A percentile compares a stretch with the other conserved stretches of the same genome.
Evolutionary conservation across 1,140 invertebrate species (phyloP).

Genomic region (Phocides pigmalion): DNA sequence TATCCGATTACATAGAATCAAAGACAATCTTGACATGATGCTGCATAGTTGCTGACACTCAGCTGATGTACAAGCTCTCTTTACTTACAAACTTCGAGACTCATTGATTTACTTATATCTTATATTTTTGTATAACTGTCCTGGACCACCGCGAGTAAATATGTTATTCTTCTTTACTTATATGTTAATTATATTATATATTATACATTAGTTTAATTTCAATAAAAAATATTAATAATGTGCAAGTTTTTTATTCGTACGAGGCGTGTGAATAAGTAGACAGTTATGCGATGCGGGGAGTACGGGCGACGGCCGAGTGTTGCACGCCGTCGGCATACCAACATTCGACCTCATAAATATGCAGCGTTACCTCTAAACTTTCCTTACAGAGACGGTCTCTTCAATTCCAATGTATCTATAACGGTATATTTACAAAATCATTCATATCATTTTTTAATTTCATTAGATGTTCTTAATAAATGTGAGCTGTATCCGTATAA

Average conservation of each 20-base stretch:
- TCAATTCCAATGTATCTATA: constrained; percentile 32
- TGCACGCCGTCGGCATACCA: constrained; percentile 59
- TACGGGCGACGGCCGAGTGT: constrained; percentile 55
- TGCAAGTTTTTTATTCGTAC: neutral
- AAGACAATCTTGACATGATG: too few relatives aligned
- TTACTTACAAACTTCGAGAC: too few relatives aligned
- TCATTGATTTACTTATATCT: too few relatives aligned
- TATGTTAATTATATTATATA: too few relatives aligned
- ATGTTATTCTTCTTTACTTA: too few relatives aligned
- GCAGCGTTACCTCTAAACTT: constrained; percentile 36
- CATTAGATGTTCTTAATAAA: too few relatives aligned
- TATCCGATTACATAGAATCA: too few relatives aligned
- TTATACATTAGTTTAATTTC: neutral
- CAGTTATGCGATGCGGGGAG: constrained; percentile 42
- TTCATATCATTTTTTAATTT: neutral
- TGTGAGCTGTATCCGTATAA: too few relatives aligned
- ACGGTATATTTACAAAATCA: constrained; percentile 30
- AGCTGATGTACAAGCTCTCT: too few relatives aligned
- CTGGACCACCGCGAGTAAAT: too few relatives aligned
- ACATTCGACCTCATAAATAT: constrained; percentile 70
- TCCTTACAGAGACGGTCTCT: constrained; percentile 26
- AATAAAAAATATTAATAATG: neutral
- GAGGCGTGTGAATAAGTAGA: constrained; percentile 36
- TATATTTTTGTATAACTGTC: too few relatives aligned
- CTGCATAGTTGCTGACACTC: too few relatives aligned